A percentile compares a stretch with the other conserved stretches of the same genome.
Conservation (phyloP, 2,888 invertebrate genomes). For the Nymphalis c-album region DNA sequence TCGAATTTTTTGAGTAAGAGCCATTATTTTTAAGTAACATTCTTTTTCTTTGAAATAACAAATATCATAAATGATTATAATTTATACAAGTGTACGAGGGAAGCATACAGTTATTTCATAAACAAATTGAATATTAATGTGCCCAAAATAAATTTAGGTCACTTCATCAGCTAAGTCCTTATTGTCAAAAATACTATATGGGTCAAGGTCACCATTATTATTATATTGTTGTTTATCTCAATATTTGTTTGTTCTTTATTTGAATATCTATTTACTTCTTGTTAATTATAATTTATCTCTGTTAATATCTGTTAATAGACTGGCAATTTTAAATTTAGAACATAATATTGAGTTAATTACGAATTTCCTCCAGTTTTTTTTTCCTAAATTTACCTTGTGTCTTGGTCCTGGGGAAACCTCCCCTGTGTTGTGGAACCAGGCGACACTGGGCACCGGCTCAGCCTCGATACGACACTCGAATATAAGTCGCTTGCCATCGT, state of each 20-base stretch:
- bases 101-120: no score
- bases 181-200: constrained; percentile 46
- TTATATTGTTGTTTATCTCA: background rate
- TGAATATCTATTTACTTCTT: background rate
- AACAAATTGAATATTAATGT: constrained; percentile 22
- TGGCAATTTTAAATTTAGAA: no score
- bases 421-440: constrained; percentile 94
- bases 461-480: constrained; percentile 97
- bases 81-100: no score
- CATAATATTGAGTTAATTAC: no score
- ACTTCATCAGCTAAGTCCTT: background rate
- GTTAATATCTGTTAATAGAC: no score
- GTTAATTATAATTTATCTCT: no score
- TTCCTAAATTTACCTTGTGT: constrained; percentile 86
- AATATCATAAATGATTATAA: no score
- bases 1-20: no score
- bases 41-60: no score
- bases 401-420: constrained; percentile 90
- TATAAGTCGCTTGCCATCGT: constrained; percentile 95
- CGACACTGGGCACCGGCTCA: constrained; percentile 93
- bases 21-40: no score
- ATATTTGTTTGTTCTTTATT: background rate
- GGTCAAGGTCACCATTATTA: constrained; percentile 50
- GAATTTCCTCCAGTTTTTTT: background rate
- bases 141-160: constrained; percentile 57